Conservation (phyloP, 2,797 vertebrate species). For the Enteromius unitaeniatus region DNA sequence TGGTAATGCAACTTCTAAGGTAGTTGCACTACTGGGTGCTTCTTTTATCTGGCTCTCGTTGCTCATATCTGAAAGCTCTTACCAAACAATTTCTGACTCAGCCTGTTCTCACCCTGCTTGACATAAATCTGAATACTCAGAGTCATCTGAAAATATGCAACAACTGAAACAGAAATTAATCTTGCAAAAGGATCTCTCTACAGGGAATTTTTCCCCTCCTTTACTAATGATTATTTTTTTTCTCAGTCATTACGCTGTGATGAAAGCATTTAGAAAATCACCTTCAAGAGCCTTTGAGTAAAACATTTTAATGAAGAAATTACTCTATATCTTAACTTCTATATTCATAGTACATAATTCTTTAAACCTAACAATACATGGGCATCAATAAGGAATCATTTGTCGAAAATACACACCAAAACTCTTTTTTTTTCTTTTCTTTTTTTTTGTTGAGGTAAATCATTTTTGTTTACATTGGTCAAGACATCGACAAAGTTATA, state of each 20-base stretch:
- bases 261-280: not conserved
- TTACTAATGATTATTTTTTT: not conserved
- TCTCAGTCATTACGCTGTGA: not conserved
- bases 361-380: constrained; percentile 84
- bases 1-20: constrained; percentile 61
- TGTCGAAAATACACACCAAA: constrained; percentile 77
- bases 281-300: constrained; percentile 19
- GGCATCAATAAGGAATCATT: constrained; percentile 83
- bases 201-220: not conserved
- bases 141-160: constrained; percentile 5
- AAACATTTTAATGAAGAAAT: constrained; percentile 80
- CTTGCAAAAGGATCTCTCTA: constrained; percentile 18
- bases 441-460: constrained; percentile 82
- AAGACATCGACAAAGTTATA: constrained; percentile 81
- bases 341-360: constrained; percentile 87
- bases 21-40: constrained; percentile 52
- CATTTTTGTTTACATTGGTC: constrained; percentile 75
- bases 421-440: constrained; percentile 74
- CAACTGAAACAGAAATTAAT: not conserved
- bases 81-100: constrained; percentile 44
- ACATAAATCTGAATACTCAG: constrained; percentile 15
- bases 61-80: constrained; percentile 25
- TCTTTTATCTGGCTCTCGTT: constrained; percentile 32
- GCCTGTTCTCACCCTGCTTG: constrained; percentile 30
- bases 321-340: constrained; percentile 79